Base-by-base conservation (phyloP, 2,113 vertebrate genomes). In the Paramisgurnus dabryanus region DNA sequence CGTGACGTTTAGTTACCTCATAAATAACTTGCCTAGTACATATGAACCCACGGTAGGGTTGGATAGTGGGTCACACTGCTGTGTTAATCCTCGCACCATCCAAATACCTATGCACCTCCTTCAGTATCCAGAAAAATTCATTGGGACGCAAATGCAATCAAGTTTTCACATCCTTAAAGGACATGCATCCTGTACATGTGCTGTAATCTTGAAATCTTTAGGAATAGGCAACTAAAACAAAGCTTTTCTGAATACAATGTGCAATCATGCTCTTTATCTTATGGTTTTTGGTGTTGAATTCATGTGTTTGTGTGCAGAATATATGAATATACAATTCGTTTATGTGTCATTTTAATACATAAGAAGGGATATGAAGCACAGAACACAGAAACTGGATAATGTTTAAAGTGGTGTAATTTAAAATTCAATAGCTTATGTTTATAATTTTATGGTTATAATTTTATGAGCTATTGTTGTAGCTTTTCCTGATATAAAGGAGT, bases 51-150 rank as follows among this genome's bases (percentile, higher is more conserved):
- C 83, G 69, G 84, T 90, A 89, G 83, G 82, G 87, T 90, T 90
- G 89, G 90, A 87, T 87, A 86, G 89, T 83, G 82, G 89, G 85
- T 90, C 89, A 85, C 88, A 80, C 91, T 87, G 85, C 90, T 85
- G 92, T 92, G 93, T 92, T 90, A 91, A 91, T 92, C 92, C 91
- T 87, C 86, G 92, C 92, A 91, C 87, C 91, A 89, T 93, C 90
- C 92, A 86, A 88, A 90, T 78, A 90, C 90, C 89, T 92, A 34
- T 82, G 87, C 86, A 67, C 61, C 47, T 71, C 74, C 12, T 53
- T 15, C 12, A 53, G 15, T 53, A 4, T 15, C 12, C 0, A 13
- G 50, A 53, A 53, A 15, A 53, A 53, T 53, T 10, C 12, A 53
- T 4, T 53, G 13, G 4, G 50, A 17, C 11, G 50, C 50, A 53